These are phyloP conservation scores for Gorsachius goisagi DNA, from an alignment of 2,113 vertebrate species.

Conservation along the genomic window DNA sequence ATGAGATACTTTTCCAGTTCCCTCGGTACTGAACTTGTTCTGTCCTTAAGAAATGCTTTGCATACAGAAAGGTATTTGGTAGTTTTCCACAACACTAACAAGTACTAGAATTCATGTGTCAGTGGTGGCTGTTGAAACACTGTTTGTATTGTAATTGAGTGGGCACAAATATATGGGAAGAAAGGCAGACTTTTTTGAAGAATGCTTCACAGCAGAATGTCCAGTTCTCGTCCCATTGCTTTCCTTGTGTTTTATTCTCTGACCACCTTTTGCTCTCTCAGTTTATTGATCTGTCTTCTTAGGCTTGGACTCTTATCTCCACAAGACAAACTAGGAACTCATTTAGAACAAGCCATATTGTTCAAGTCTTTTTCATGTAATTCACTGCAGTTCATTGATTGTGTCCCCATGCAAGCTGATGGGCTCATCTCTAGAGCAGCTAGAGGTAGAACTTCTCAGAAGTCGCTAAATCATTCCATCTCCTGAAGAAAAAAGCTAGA, in stretches of 20 bases:
- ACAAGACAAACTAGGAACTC: neutral
- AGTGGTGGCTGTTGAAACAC: neutral
- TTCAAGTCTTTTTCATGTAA: constrained; percentile 7
- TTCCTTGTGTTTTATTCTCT: neutral
- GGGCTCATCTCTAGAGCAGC: neutral
- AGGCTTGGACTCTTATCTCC: neutral
- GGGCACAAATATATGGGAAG: neutral
- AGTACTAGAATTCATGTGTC: neutral
- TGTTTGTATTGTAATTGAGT: neutral
- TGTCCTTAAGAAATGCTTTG: neutral
- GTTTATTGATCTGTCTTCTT: neutral
- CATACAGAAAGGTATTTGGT: neutral
- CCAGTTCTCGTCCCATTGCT: neutral
- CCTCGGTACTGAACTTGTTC: neutral
- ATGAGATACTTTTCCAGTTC: neutral
- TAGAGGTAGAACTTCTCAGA: neutral
- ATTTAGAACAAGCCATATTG: neutral
- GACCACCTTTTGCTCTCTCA: neutral
- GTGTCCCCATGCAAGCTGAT: neutral
- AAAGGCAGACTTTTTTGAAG: neutral
- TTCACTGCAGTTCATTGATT: neutral
- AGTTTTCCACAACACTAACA: neutral
- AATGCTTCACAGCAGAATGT: rapidly evolving
- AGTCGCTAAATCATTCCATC: neutral
- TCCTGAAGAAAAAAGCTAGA: neutral